Percentiles rank a stretch among this genome's conserved stretches.
Conservation (phyloP, 2,888 invertebrate species). For the Drosophila merina region DNA sequence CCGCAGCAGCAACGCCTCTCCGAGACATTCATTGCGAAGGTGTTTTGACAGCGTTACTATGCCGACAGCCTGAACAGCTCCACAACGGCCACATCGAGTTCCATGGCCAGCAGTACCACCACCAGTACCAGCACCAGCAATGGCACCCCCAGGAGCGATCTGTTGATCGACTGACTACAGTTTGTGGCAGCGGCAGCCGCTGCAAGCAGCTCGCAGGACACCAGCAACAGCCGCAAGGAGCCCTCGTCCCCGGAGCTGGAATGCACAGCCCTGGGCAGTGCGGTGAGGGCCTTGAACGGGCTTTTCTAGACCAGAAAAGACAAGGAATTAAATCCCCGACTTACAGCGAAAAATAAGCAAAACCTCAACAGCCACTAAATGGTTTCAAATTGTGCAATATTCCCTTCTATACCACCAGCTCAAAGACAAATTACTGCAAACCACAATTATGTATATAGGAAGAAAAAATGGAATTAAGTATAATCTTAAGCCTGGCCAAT, state of each 20-base stretch:
- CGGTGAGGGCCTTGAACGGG: constrained; percentile 77
- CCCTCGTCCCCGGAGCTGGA: constrained; percentile 52
- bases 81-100: constrained; percentile 40
- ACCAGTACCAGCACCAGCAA: constrained; percentile 16
- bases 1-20: constrained; percentile 61
- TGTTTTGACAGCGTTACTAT: constrained; percentile 84
- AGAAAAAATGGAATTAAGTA: constrained; percentile 19
- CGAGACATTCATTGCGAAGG: constrained; percentile 84
- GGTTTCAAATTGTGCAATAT: constrained; percentile 77
- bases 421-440: constrained; percentile 2
- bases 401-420: constrained; percentile 4
- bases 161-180: constrained; percentile 83
- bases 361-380: constrained; percentile 60
- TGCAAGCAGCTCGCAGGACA: constrained; percentile 33
- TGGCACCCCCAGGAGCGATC: constrained; percentile 36
- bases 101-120: constrained; percentile 32
- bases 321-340: not conserved
- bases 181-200: constrained; percentile 73
- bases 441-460: constrained; percentile 32
- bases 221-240: not conserved
- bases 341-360: not conserved
- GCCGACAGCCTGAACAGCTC: constrained; percentile 79
- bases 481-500: constrained; percentile 10
- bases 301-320: constrained; percentile 50
- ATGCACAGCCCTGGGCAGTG: constrained; percentile 75